Evolutionary conservation across 2,888 invertebrate genomes (phyloP).

Genomic region (Lithosia quadra): DNA sequence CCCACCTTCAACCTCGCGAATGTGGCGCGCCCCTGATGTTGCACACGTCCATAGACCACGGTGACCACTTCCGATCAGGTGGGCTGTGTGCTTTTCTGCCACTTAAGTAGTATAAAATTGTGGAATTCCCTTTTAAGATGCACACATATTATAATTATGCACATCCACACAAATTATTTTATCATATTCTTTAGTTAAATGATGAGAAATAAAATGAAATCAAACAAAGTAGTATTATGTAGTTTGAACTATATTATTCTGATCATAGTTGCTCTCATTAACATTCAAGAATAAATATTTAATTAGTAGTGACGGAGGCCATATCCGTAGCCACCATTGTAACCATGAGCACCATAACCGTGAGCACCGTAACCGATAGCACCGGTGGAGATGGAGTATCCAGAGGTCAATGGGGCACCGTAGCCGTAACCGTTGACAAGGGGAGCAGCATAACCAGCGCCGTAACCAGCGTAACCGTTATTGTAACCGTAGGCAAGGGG

Average conservation of each 20-base stretch:
- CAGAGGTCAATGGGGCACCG: background rate
- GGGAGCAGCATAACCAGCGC: background rate
- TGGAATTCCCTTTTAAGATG: background rate
- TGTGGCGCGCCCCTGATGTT: too few species aligned
- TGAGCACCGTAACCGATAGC: slow-evolving; percentile 17
- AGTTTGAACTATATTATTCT: slow-evolving; percentile 2
- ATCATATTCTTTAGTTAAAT: background rate
- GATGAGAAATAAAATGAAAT: background rate
- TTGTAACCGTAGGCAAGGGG: background rate
- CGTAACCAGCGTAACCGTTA: background rate
- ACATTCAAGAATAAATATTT: slow-evolving; percentile 1
- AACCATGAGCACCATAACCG: slow-evolving; percentile 3
- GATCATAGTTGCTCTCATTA: background rate
- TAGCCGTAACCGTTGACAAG: background rate
- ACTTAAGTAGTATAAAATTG: too few species aligned
- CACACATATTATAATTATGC: too few species aligned
- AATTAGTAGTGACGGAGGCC: slow-evolving; percentile 1
- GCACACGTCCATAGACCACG: too few species aligned
- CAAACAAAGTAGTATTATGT: background rate
- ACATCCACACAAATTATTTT: too few species aligned
- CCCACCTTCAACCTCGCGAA: too few species aligned
- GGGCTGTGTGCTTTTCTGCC: too few species aligned
- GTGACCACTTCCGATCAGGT: too few species aligned
- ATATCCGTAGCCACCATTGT: slow-evolving; percentile 22
- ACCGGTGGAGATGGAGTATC: background rate